These are phyloP conservation scores for Rugalucina vietnamica DNA, from an alignment of 2,888 invertebrate species.

Conservation along the genomic window DNA sequence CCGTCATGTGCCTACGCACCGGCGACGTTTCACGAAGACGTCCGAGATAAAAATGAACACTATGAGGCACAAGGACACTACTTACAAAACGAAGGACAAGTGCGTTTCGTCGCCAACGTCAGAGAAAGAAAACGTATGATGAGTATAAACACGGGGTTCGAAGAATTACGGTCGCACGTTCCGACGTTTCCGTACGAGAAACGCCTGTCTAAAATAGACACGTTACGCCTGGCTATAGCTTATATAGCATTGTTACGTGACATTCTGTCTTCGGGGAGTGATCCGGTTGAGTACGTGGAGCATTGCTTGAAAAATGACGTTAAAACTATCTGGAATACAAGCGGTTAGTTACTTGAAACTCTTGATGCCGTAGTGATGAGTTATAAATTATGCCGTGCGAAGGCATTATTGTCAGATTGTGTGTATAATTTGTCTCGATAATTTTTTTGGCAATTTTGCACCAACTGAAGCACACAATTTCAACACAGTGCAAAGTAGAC, in stretches of 20 bases:
- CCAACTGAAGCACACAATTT: too few relatives aligned
- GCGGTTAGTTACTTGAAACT: slow-evolving; percentile 88
- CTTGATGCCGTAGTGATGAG: too few relatives aligned
- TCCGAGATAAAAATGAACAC: slow-evolving; percentile 49
- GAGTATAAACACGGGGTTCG: slow-evolving; percentile 96
- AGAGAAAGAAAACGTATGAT: slow-evolving; percentile 99
- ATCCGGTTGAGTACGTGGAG: slow-evolving; percentile 97
- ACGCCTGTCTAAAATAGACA: slow-evolving; percentile 98
- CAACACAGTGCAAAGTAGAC: too few relatives aligned
- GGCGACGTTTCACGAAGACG: slow-evolving; percentile 17
- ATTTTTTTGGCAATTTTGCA: too few relatives aligned
- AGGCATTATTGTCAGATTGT: too few relatives aligned
- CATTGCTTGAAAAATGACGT: slow-evolving; percentile 89
- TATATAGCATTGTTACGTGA: slow-evolving; percentile 93
- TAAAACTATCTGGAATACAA: slow-evolving; percentile 97
- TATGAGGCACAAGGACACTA: slow-evolving; percentile 19
- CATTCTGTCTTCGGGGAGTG: slow-evolving; percentile 91
- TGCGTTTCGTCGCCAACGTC: slow-evolving; percentile 94
- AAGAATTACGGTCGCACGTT: slow-evolving; percentile 98
- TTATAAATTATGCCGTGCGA: too few relatives aligned
- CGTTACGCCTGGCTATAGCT: slow-evolving; percentile 97
- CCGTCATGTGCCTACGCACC: slow-evolving; percentile 53
- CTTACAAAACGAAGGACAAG: slow-evolving; percentile 26
- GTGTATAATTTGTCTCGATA: too few relatives aligned
- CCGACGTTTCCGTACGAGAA: slow-evolving; percentile 99